Evolutionary conservation across 2,888 invertebrate species (phyloP), one percentile per base, ranked within the genome.

Genomic region (Hypena proboscidalis): DNA sequence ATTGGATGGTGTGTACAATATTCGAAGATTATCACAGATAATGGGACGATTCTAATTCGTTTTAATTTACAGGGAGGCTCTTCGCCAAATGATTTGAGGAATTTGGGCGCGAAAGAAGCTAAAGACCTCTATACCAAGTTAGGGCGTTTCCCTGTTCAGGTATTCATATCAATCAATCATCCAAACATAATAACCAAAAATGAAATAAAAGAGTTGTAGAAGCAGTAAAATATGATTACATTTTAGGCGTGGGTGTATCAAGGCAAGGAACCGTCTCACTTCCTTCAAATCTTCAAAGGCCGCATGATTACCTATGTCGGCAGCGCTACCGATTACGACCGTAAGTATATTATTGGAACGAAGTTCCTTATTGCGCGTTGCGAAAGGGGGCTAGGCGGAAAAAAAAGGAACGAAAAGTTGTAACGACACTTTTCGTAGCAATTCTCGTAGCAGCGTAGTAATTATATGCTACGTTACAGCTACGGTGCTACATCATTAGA

Each of bases 251-350:
- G 96, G 80, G 94, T 98, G 3, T 94, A 95, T 29, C 97, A 98
- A 87, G 97, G 96, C 39, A 95, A 96, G 76, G 98, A 98, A 85
- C 97, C 98, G 1, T 94, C 97, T 6, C 98, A 98, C 78, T 96
- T 98, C 78, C 90, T 98, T 69, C 96, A 97, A 79, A 94, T 98
- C 44, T 98, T 98, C 81, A 94, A 95, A 67, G 98, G 98, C 35
- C 95, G 95, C 64, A 92, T 98, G 89, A 94, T 96, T 40, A 94
- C 96, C 50, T 94, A 96, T 68, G 91, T 92, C 34, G 95, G 95
- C 56, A 92, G 91, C 58, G 93, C 94, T 36, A 92, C 92, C 3
- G 93, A 94, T 58, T 92, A 92, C 63, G 94, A 93, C 70, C 93
- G 95, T 94, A 82, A 90, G 87, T 77, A 27, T n/a, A n/a, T n/a